Percentiles rank a stretch among this genome's conserved stretches.
Evolutionary conservation across 2,888 invertebrate genomes (phyloP).

Genomic region (Agonopterix subpropinquella): DNA sequence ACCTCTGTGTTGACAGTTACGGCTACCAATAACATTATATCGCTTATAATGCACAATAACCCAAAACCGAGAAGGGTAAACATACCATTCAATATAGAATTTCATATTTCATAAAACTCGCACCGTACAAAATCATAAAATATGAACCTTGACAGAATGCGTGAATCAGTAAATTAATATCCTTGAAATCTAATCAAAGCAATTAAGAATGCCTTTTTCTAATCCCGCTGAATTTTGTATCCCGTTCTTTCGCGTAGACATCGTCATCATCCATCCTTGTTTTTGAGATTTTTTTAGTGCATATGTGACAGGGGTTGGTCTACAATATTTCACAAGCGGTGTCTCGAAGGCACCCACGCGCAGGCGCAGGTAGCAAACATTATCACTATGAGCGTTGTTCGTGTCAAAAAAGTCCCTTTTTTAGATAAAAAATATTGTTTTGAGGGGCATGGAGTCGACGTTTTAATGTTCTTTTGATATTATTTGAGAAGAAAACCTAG

Average conservation of each 20-base stretch:
- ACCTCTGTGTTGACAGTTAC: slow-evolving; percentile 59
- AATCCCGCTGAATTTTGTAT: slow-evolving; percentile 21
- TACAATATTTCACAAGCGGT: slow-evolving; percentile 64
- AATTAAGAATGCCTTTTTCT: slow-evolving; percentile 64
- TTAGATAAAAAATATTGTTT: slow-evolving; percentile 17
- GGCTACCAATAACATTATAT: slow-evolving; percentile 50
- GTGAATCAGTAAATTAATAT: slow-evolving; percentile 71
- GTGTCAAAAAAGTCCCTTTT: slow-evolving; percentile 46
- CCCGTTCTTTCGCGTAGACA: slow-evolving; percentile 22
- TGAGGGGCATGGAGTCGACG: slow-evolving; percentile 24
- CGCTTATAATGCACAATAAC: slow-evolving; percentile 50
- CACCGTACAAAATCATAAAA: slow-evolving; percentile 65
- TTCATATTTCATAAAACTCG: slow-evolving; percentile 43
- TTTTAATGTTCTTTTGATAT: too few species aligned
- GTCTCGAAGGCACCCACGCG: slow-evolving; percentile 63
- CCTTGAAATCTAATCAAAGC: slow-evolving; percentile 73
- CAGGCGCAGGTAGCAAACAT: slow-evolving; percentile 74
- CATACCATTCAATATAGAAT: slow-evolving; percentile 50
- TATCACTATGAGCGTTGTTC: slow-evolving; percentile 66
- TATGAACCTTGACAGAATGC: slow-evolving; percentile 64
- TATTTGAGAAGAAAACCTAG: too few species aligned
- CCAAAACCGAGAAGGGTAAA: slow-evolving; percentile 62
- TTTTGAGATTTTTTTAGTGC: slow-evolving; percentile 44
- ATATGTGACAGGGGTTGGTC: slow-evolving; percentile 69
- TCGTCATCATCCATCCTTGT: slow-evolving; percentile 23